Base-by-base conservation (phyloP, 2,113 vertebrate species). In the Datnioides undecimradiatus region DNA sequence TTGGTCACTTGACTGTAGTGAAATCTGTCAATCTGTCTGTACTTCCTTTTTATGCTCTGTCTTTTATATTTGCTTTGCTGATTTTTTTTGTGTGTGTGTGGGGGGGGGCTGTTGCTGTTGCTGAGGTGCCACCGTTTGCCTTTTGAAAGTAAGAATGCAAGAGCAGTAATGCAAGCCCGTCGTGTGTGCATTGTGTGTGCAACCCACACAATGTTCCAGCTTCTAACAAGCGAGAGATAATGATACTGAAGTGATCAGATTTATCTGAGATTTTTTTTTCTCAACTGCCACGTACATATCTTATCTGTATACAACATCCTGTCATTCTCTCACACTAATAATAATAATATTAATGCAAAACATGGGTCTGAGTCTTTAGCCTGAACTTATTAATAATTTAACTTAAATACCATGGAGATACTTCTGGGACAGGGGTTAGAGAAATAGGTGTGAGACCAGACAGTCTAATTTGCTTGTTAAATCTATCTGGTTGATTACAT, bases 31-130 rank as follows among this genome's bases (percentile, higher is more conserved):
- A 34, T 73, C 27, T 80, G 38, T 13, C 8, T 40, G 6, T 17
- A 64, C 77, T 88, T 86, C 85, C 76, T 75, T 12, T 66, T 46
- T 33, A 10, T 51, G 12, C 31, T 21, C 2, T 0, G 29, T 55
- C 58, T 65, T 71, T 34, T 74, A 3, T 31, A 23, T 73, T 54
- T 59, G 41, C 41, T 52, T 66, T 23, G 33, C 34, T 52, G 25
- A 29, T 69, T n/a, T 19, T 2, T 62, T 17, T 19, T 0, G 1
- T 21, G 1, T 27, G 74, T 23, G 16, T 23, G 29, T 0, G 1
- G n/a, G n/a, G n/a, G n/a, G n/a, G n/a, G n/a, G n/a, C n/a, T n/a
- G n/a, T n/a, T n/a, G n/a, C n/a, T n/a, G n/a, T n/a, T n/a, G n/a
- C n/a, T n/a, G n/a, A n/a, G n/a, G n/a, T n/a, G n/a, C n/a, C n/a